A percentile compares a stretch with the other conserved stretches of the same genome.
These are phyloP conservation scores for Drosophila barbarae DNA, from an alignment of 2,888 invertebrate genomes.

Conservation along the genomic window DNA sequence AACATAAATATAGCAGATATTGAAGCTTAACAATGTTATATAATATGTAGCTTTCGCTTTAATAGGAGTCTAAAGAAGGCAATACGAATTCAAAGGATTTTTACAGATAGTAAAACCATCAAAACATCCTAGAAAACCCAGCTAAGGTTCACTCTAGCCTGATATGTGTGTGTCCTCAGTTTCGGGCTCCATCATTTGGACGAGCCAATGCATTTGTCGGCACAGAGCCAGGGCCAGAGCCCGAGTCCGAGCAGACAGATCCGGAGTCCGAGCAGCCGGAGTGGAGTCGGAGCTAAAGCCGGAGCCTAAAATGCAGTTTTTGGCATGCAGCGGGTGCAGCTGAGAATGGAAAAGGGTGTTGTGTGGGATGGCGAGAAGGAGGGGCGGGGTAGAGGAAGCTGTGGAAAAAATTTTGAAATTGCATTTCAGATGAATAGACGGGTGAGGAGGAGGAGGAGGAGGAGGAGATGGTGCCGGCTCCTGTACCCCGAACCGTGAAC, in stretches of 20 bases:
- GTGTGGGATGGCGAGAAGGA: neutral
- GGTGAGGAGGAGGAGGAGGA: conserved; percentile 3
- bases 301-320: conserved; percentile 75
- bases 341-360: neutral
- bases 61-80: neutral
- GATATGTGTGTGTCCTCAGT: conserved; percentile 18
- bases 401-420: conserved; percentile 70
- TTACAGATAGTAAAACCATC: neutral
- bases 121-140: neutral
- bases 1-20: neutral
- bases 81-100: neutral
- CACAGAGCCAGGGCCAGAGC: conserved; percentile 13
- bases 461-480: conserved; percentile 11
- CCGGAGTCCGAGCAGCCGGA: conserved; percentile 18
- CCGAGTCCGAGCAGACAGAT: conserved; percentile 37
- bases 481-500: neutral
- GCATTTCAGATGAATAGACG: conserved; percentile 74
- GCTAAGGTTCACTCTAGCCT: conserved; percentile 10
- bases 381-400: conserved; percentile 56
- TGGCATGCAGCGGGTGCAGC: conserved; percentile 41
- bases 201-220: conserved; percentile 42
- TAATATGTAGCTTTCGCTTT: neutral
- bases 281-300: conserved; percentile 24
- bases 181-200: conserved; percentile 33
- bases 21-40: neutral